Base-by-base conservation (phyloP, 2,888 invertebrate species). In the Drosophila neutralis region DNA sequence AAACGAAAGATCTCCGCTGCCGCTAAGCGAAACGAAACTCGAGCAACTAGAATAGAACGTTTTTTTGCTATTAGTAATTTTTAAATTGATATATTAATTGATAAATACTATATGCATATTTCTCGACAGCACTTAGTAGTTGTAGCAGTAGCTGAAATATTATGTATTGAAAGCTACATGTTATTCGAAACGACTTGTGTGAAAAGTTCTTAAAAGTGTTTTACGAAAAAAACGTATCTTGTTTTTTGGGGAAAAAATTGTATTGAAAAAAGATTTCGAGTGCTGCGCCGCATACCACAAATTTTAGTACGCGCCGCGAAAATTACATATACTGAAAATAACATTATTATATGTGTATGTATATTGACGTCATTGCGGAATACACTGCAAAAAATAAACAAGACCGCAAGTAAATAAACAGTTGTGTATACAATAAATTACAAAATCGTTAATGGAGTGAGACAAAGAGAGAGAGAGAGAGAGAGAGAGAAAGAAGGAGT, bases 1-100 rank as follows among this genome's bases (percentile, higher is more conserved):
- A 93, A 93, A 92, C 92, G 92, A 92, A 92, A 92, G 93, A 93
- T 92, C 92, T 89, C 90, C 73, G 78, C 88, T 66, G 53, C 65
- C 73, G 80, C 90, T 78, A 80, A 82, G 73, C 68, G 40, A 70
- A 79, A 78, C 78, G 79, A 79, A 79, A 76, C 59, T 67, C 45
- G 45, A 76, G 61, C 57, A 67, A 65, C 40, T 73, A 81, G 83
- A 65, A 82, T 76, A 74, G 60, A 76, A 71, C 63, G 48, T 71
- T 75, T 72, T 69, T 67, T 58, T 52, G 38, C 24, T 10, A n/a
- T 27, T 21, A 35, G 27, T 49, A 49, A 72, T 54, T 67, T 69
- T 69, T 70, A 42, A 74, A 69, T 79, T 73, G 52, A 71, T 53
- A 63, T 36, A 18, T 63, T 36, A 69, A 70, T 71, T 64, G 67